These are phyloP conservation scores for Liodrosophila aerea DNA, from an alignment of 2,888 invertebrate genomes.

Conservation along the genomic window DNA sequence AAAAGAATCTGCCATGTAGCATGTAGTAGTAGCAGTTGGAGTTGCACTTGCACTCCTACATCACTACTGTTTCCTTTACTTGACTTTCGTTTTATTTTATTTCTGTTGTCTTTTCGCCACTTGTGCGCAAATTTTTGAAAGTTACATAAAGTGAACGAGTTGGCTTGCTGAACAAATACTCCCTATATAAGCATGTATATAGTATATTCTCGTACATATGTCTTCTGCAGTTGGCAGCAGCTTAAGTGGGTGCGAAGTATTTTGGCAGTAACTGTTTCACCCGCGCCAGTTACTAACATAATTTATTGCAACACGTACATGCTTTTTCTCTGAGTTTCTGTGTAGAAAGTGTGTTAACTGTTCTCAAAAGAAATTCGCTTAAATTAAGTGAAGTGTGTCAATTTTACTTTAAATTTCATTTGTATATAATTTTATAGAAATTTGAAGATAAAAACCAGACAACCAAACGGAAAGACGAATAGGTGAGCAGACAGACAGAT, in stretches of 20 bases:
- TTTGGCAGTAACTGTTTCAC: conserved; percentile 34
- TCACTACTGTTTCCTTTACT: not conserved
- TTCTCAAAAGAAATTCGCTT: no score
- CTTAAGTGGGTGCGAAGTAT: conserved; percentile 49
- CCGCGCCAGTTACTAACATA: conserved; percentile 29
- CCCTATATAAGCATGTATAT: not conserved
- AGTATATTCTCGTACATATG: conserved; percentile 1
- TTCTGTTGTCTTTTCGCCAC: conserved; percentile 32
- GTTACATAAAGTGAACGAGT: conserved; percentile 34
- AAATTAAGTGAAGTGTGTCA: not conserved
- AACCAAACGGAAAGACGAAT: no score
- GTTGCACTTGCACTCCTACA: conserved; percentile 5
- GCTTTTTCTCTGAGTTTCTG: not conserved
- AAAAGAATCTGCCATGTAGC: not conserved
- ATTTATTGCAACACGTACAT: conserved; percentile 24
- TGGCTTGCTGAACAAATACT: conserved; percentile 25
- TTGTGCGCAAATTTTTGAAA: conserved; percentile 29
- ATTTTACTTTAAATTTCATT: not conserved
- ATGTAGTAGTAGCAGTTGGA: no score
- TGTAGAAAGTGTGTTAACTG: no score
- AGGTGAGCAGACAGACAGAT: no score
- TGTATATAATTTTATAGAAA: no score
- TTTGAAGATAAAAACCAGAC: no score
- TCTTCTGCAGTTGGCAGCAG: conserved; percentile 41
- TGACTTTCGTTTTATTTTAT: not conserved